Percentiles rank a stretch among this genome's conserved stretches.
These are phyloP conservation scores for Listronotus bonariensis DNA, from an alignment of 1,140 invertebrate species.

Conservation along the genomic window DNA sequence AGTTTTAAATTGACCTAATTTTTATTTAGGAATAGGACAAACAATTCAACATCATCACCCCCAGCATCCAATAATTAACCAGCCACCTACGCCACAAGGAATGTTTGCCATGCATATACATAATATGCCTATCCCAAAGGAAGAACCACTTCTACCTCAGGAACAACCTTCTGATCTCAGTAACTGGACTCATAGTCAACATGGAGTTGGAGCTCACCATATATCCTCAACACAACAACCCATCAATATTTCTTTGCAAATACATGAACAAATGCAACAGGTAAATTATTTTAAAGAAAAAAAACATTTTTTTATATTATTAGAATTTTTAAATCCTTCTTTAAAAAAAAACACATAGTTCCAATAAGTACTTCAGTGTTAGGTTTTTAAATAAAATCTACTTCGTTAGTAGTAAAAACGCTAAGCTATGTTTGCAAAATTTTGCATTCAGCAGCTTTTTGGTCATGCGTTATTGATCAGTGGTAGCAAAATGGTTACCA, in stretches of 20 bases:
- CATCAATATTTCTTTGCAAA: conserved; percentile 2
- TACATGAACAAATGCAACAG: conserved; percentile 12
- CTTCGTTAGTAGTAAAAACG: too few relatives aligned
- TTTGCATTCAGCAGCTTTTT: too few relatives aligned
- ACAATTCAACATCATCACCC: conserved; percentile 30
- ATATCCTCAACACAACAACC: conserved; percentile 20
- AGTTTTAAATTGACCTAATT: too few relatives aligned
- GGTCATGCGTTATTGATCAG: too few relatives aligned
- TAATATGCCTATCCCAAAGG: conserved; percentile 17
- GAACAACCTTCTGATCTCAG: conserved; percentile 20
- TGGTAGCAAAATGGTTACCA: too few relatives aligned
- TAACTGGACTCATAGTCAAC: conserved; percentile 16
- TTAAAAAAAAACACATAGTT: too few relatives aligned
- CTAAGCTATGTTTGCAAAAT: too few relatives aligned
- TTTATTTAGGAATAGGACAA: conserved; percentile 10
- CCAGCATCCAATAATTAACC: conserved; percentile 10
- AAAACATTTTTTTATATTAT: too few relatives aligned
- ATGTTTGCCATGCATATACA: conserved; percentile 18
- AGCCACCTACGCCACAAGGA: background rate
- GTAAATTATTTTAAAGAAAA: too few relatives aligned
- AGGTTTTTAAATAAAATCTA: too few relatives aligned
- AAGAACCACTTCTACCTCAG: conserved; percentile 23
- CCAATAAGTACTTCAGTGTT: too few relatives aligned
- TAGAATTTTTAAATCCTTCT: too few relatives aligned
- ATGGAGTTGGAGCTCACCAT: conserved; percentile 8